Evolutionary conservation across 2,113 vertebrate genomes (phyloP).

Genomic region (Budorcas taxicolor): DNA sequence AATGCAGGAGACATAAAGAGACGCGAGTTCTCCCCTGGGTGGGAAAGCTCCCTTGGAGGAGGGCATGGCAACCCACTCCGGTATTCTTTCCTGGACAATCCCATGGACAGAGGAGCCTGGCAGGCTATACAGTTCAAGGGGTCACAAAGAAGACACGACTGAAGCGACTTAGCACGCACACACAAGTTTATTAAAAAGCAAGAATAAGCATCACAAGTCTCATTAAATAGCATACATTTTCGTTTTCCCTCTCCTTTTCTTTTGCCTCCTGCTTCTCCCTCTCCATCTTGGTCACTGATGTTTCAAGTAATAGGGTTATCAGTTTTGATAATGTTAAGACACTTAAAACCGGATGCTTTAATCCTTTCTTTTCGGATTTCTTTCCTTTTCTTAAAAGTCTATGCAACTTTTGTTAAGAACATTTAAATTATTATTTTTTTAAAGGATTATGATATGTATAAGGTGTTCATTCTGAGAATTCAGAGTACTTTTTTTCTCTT

Average conservation of each 20-base stretch:
- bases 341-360: not conserved
- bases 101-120: not conserved
- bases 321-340: not conserved
- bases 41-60: not conserved
- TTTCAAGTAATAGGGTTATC: not conserved
- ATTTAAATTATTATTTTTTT: not conserved
- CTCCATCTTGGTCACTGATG: not conserved
- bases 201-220: not conserved
- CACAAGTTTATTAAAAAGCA: not conserved
- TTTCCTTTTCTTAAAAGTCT: not conserved
- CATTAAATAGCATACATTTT: not conserved
- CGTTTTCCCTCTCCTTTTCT: not conserved
- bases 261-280: not conserved
- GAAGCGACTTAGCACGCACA: not conserved
- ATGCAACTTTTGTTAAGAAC: not conserved
- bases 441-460: not conserved
- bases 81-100: not conserved
- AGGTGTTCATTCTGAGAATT: not conserved
- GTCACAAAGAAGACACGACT: not conserved
- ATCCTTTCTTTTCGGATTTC: not conserved
- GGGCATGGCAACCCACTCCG: not conserved
- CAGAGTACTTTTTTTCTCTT: not conserved
- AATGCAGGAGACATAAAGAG: not conserved
- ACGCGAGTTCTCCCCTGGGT: accelerated
- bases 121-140: not conserved